Percentiles rank a stretch among this genome's conserved stretches.
These are phyloP conservation scores for Astropecten irregularis DNA, from an alignment of 53 echinoderm and acorn worm genomes.

Conservation along the genomic window DNA sequence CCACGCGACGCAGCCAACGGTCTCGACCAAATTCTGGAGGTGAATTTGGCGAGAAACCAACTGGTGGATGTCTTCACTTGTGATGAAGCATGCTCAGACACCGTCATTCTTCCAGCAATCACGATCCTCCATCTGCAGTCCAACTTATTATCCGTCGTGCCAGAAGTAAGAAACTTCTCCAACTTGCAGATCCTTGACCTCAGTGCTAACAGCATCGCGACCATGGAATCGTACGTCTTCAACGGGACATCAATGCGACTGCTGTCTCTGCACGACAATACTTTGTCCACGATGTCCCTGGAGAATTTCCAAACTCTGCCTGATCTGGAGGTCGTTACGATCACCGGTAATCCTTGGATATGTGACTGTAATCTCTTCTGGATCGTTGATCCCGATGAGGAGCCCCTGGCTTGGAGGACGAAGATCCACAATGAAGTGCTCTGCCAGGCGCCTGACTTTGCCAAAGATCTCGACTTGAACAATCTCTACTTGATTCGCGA, in stretches of 20 bases:
- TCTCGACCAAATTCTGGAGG: not conserved
- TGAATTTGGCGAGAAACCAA: constrained; percentile 31
- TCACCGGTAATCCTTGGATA: constrained; percentile 14
- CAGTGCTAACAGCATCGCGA: not conserved
- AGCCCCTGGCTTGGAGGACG: not conserved
- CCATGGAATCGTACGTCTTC: constrained; percentile 29
- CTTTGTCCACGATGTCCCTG: constrained; percentile 18
- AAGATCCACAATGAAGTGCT: constrained; percentile 1
- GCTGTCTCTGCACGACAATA: constrained; percentile 22
- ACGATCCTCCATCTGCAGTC: not conserved
- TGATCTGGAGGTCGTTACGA: constrained; percentile 7
- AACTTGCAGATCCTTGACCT: constrained; percentile 25
- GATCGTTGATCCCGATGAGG: not conserved
- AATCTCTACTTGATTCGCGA: not conserved
- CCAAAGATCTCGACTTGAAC: not conserved
- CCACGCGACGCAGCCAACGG: not conserved
- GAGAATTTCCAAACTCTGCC: constrained; percentile 27
- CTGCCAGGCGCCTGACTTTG: constrained; percentile 3
- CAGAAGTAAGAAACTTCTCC: not conserved
- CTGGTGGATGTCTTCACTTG: constrained; percentile 6
- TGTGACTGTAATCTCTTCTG: constrained; percentile 34
- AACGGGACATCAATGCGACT: constrained; percentile 22
- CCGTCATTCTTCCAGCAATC: not conserved
- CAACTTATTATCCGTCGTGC: not conserved
- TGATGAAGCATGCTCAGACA: too few relatives aligned